Conservation (phyloP, 2,888 invertebrate genomes). For the Stramonita haemastoma region DNA sequence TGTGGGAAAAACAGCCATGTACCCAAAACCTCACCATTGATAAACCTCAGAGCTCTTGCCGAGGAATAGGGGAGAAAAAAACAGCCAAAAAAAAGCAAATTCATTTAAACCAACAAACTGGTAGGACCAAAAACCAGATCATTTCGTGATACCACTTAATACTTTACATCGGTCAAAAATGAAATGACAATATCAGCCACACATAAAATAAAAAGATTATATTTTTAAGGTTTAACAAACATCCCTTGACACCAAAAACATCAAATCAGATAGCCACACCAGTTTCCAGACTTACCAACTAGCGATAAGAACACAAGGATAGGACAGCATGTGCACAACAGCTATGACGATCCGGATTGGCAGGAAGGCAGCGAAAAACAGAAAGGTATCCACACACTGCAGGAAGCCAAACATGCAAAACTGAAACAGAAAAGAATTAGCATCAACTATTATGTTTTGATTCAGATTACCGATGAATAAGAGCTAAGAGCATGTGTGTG, state of each 20-base stretch:
- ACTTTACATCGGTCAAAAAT: too few species aligned
- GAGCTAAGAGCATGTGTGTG: neutral
- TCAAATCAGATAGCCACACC: neutral
- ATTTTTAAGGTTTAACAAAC: neutral
- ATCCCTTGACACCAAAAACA: neutral
- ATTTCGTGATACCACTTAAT: too few species aligned
- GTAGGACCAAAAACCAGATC: too few species aligned
- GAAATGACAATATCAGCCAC: too few species aligned
- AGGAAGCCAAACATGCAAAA: constrained; percentile 77
- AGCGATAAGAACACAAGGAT: constrained; percentile 64
- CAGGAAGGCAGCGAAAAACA: constrained; percentile 97
- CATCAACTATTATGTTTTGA: neutral
- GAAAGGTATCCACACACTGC: constrained; percentile 95
- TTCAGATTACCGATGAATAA: too few species aligned
- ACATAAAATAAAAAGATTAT: neutral
- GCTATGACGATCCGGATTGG: constrained; percentile 94
- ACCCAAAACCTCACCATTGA: too few species aligned
- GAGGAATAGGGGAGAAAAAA: too few species aligned
- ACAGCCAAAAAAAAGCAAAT: too few species aligned
- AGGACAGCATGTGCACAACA: constrained; percentile 84
- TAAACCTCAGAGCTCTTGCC: too few species aligned
- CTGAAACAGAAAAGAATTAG: constrained; percentile 61
- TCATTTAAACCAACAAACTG: too few species aligned
- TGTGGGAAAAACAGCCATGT: too few species aligned
- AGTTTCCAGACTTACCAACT: constrained; percentile 40